A percentile compares a stretch with the other conserved stretches of the same genome.
These are phyloP conservation scores for Archocentrus centrarchus DNA, from an alignment of 2,113 vertebrate species.

Conservation along the genomic window DNA sequence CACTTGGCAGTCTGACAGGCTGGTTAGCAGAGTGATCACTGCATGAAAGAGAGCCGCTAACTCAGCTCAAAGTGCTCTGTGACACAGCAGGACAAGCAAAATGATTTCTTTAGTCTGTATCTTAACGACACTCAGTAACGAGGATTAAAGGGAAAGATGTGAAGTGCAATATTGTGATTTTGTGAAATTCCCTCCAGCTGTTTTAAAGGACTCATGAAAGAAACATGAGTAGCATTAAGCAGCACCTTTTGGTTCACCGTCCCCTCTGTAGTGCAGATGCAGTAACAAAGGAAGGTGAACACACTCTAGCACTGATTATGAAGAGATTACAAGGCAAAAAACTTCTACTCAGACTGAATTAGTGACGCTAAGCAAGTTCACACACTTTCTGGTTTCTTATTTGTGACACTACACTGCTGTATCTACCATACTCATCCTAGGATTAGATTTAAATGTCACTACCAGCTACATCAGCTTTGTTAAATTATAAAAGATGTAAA, in stretches of 20 bases:
- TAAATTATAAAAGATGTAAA: too few relatives aligned
- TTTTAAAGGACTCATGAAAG: background rate
- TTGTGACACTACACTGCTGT: background rate
- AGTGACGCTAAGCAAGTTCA: background rate
- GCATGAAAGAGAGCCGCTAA: background rate
- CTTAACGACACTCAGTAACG: too few relatives aligned
- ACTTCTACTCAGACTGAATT: background rate
- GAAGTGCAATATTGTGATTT: too few relatives aligned
- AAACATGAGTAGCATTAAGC: too few relatives aligned
- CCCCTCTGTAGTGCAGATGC: too few relatives aligned
- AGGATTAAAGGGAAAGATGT: too few relatives aligned
- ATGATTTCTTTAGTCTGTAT: background rate
- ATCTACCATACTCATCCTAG: background rate
- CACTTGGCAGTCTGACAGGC: slow-evolving; percentile 17
- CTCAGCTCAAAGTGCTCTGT: background rate
- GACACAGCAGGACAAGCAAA: background rate
- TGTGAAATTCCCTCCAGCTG: background rate
- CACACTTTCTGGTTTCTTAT: background rate
- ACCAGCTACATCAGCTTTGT: too few relatives aligned
- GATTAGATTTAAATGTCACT: too few relatives aligned
- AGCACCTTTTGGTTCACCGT: too few relatives aligned
- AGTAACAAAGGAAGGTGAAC: too few relatives aligned
- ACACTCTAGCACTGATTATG: too few relatives aligned
- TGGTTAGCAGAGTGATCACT: background rate
- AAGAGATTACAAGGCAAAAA: background rate